A percentile compares a stretch with the other conserved stretches of the same genome.
Evolutionary conservation across 2,797 vertebrate genomes (phyloP).

Genomic region (Botia almorhae): DNA sequence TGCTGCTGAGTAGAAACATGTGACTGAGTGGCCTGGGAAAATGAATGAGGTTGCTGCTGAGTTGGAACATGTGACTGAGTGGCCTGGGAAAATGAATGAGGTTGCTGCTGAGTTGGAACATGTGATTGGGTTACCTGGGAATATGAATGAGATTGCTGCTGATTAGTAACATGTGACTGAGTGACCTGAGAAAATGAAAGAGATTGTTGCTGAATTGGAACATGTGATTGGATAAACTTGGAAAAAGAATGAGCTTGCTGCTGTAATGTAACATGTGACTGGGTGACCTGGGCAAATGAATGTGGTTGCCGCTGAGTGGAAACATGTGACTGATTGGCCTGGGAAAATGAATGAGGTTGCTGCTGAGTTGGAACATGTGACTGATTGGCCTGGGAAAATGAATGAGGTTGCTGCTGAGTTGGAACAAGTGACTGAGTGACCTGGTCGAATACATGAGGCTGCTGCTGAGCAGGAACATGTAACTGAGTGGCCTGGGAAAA

Average conservation of each 20-base stretch:
- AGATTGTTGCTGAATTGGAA: neutral
- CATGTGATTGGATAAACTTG: neutral
- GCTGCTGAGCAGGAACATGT: neutral
- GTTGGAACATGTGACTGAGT: too few relatives aligned
- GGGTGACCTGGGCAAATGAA: neutral
- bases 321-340: too few relatives aligned
- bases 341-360: too few relatives aligned
- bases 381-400: too few relatives aligned
- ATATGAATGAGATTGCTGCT: conserved; percentile 6
- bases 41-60: conserved; percentile 4
- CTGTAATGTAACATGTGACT: too few relatives aligned
- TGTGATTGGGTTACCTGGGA: neutral
- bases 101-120: neutral
- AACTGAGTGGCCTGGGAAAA: neutral
- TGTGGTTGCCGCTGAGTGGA: neutral
- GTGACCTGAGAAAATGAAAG: neutral
- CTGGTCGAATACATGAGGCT: neutral
- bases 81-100: neutral
- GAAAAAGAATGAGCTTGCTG: conserved; percentile 8
- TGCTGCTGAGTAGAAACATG: neutral
- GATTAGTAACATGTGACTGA: neutral
- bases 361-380: too few relatives aligned
- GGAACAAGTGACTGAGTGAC: too few relatives aligned
- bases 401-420: too few relatives aligned
- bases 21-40: neutral